Evolutionary conservation across 2,888 invertebrate species (phyloP).

Genomic region (Nasonia oneida): DNA sequence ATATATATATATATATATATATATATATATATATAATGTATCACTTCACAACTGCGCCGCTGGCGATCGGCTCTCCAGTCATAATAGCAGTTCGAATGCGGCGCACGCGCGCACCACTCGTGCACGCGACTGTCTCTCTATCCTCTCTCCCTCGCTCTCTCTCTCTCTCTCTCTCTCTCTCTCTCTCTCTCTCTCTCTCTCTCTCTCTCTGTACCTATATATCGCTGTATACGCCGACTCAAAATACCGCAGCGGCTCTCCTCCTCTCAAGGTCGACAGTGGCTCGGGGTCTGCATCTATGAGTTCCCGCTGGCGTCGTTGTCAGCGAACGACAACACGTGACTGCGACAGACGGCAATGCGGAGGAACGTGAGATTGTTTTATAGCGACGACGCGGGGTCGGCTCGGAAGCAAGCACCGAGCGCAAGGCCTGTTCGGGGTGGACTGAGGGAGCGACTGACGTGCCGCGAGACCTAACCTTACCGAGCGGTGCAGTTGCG

Average conservation of each 20-base stretch:
- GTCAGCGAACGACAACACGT: not conserved
- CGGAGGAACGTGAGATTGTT: not conserved
- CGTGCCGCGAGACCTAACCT: conserved; percentile 39
- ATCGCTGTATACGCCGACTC: not conserved
- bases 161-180: not conserved
- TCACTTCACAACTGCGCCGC: conserved; percentile 38
- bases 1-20: no score
- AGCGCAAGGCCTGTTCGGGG: conserved; percentile 56
- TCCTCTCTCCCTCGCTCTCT: not conserved
- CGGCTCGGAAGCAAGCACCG: not conserved
- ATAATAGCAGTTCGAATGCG: conserved; percentile 19
- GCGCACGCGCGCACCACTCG: conserved; percentile 34
- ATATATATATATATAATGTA: not conserved
- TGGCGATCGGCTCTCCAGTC: not conserved
- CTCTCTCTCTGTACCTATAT: not conserved
- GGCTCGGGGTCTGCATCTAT: not conserved
- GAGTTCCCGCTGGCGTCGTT: not conserved
- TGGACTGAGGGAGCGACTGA: conserved; percentile 48
- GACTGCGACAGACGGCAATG: not conserved
- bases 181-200: not conserved
- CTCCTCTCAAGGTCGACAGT: not conserved
- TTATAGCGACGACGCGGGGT: not conserved
- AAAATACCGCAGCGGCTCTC: not conserved
- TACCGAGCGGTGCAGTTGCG: conserved; percentile 20
- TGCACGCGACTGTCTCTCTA: not conserved